These are phyloP conservation scores for Merluccius polli DNA, from an alignment of 2,797 vertebrate genomes.

Conservation along the genomic window DNA sequence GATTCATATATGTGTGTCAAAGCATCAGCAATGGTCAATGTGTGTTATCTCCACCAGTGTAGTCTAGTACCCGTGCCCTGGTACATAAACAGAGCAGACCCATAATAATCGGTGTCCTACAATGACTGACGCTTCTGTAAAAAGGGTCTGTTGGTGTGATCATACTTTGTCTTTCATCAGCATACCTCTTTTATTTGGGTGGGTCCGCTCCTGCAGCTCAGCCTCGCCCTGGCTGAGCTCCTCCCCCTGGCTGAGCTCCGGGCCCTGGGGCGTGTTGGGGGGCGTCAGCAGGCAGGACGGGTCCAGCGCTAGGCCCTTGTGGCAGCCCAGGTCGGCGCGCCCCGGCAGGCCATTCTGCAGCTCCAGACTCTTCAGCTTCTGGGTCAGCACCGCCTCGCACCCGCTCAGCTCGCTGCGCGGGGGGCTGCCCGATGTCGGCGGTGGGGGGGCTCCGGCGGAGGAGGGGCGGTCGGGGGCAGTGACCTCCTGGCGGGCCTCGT, in stretches of 20 bases:
- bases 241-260: slow-evolving; percentile 69
- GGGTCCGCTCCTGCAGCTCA: too few relatives aligned
- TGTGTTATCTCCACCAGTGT: too few relatives aligned
- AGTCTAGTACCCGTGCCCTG: too few relatives aligned
- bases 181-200: too few relatives aligned
- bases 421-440: slow-evolving; percentile 6
- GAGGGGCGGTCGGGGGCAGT: slow-evolving; percentile 14
- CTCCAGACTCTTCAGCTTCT: slow-evolving; percentile 75
- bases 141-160: too few relatives aligned
- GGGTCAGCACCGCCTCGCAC: slow-evolving; percentile 71
- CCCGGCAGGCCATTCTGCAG: slow-evolving; percentile 67
- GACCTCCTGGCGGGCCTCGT: slow-evolving; percentile 20
- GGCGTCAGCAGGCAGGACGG: slow-evolving; percentile 80
- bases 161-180: too few relatives aligned
- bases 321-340: slow-evolving; percentile 56
- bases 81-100: too few relatives aligned
- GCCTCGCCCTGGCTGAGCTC: too few relatives aligned
- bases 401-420: slow-evolving; percentile 59
- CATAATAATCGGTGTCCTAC: too few relatives aligned
- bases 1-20: too few relatives aligned
- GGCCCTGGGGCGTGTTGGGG: slow-evolving; percentile 76
- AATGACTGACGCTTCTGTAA: too few relatives aligned
- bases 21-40: too few relatives aligned
- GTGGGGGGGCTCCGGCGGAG: not conserved
- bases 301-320: slow-evolving; percentile 75